A percentile compares a stretch with the other conserved stretches of the same genome.
phyloP scores from a whole-genome alignment of 37 sponge, comb jelly and placozoan species.

The Cliona cf. orientalis region DNA sequence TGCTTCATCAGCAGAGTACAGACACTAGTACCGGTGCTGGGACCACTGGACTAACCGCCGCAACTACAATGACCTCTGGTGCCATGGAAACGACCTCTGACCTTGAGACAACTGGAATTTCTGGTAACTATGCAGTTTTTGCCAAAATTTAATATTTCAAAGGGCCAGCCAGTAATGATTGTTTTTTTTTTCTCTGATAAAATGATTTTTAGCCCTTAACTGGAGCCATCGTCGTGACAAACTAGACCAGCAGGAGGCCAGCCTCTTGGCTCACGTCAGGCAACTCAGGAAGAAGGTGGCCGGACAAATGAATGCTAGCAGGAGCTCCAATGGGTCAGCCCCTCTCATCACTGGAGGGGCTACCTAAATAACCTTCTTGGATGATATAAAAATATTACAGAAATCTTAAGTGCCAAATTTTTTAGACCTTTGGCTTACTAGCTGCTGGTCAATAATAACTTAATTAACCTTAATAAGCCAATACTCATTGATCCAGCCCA shows the following conservation, averaged over 20 bases:
- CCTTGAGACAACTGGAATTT: neutral
- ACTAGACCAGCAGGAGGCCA: constrained; percentile 57
- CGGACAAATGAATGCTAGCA: constrained; percentile 15
- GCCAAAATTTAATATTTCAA: neutral
- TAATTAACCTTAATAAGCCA: no score
- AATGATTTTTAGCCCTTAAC: constrained; percentile 10
- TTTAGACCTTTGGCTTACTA: no score
- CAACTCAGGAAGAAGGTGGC: constrained; percentile 61
- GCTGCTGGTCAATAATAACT: no score
- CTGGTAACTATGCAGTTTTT: no score
- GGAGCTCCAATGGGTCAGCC: no score
- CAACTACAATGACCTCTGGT: neutral
- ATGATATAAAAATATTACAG: no score
- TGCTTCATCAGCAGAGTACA: neutral
- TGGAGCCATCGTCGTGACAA: constrained; percentile 53
- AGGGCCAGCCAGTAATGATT: neutral
- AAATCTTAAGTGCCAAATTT: no score
- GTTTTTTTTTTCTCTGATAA: neutral
- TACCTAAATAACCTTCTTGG: no score
- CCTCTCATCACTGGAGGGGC: no score
- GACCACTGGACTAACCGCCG: neutral
- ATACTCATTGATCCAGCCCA: no score
- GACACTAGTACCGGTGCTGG: neutral
- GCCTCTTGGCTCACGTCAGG: constrained; percentile 41
- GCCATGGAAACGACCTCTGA: neutral